Evolutionary conservation across 2,888 invertebrate genomes (phyloP).

Genomic region (Dermolepida albohirtum): DNA sequence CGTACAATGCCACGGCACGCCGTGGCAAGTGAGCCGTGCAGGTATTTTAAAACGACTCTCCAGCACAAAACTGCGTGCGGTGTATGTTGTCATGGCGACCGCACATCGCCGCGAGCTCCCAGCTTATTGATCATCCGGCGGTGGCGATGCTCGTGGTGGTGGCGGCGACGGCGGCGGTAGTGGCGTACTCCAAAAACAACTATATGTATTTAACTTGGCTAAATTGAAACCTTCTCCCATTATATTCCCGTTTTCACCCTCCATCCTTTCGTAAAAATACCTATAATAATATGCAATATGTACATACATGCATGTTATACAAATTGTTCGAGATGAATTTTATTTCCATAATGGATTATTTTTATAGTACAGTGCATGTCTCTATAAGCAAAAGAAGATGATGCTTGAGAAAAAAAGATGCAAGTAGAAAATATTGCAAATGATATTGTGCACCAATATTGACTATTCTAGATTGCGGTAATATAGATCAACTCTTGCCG

Average conservation of each 20-base stretch:
- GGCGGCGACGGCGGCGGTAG: constrained; percentile 35
- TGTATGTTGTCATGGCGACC: constrained; percentile 58
- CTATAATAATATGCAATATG: no score
- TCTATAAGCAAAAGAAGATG: no score
- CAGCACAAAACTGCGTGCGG: constrained; percentile 54
- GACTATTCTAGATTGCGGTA: no score
- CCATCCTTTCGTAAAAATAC: neutral
- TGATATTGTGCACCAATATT: no score
- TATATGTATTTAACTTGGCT: constrained; percentile 50
- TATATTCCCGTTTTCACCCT: constrained; percentile 16
- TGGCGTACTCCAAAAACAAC: constrained; percentile 47
- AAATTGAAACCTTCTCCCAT: constrained; percentile 47
- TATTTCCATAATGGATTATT: no score
- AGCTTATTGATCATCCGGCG: constrained; percentile 57
- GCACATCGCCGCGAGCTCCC: constrained; percentile 56
- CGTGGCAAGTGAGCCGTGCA: constrained; percentile 55
- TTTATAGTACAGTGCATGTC: no score
- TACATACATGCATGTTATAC: no score
- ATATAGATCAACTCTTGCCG: no score
- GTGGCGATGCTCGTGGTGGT: constrained; percentile 43
- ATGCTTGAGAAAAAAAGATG: no score
- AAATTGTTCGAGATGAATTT: no score
- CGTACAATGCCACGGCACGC: constrained; percentile 42
- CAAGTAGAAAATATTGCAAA: no score
- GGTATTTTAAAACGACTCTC: constrained; percentile 54